A percentile compares a stretch with the other conserved stretches of the same genome.
These are phyloP conservation scores for Rachycentron canadum DNA, from an alignment of 2,797 vertebrate species.

Conservation along the genomic window DNA sequence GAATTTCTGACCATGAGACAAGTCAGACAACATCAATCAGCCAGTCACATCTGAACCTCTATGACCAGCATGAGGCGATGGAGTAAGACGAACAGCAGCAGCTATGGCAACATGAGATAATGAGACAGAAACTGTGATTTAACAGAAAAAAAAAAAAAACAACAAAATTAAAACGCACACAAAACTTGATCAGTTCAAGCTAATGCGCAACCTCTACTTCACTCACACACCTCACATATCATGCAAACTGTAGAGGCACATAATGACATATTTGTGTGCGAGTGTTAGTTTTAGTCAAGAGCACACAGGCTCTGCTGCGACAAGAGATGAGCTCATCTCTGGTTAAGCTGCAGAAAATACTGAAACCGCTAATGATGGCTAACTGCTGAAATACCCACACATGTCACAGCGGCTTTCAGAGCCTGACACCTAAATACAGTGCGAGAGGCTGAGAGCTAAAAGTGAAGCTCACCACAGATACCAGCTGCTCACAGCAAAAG, in stretches of 20 bases:
- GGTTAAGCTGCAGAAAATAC: slow-evolving; percentile 46
- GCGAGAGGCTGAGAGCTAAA: slow-evolving; percentile 35
- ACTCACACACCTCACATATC: neutral
- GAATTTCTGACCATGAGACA: too few species aligned
- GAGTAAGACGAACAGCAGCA: too few species aligned
- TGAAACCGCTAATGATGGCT: slow-evolving; percentile 34
- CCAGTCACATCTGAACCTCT: too few species aligned
- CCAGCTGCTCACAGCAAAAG: slow-evolving; percentile 29
- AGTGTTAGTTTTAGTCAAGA: neutral
- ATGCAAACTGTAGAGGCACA: neutral
- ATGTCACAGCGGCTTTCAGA: slow-evolving; percentile 31
- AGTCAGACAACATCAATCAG: too few species aligned
- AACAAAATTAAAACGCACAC: too few species aligned
- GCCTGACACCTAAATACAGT: slow-evolving; percentile 39
- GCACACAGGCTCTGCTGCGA: neutral
- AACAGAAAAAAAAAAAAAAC: too few species aligned
- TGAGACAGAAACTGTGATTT: too few species aligned
- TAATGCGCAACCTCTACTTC: neutral
- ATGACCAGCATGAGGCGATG: too few species aligned
- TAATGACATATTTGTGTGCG: neutral
- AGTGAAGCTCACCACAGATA: slow-evolving; percentile 39
- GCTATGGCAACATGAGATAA: too few species aligned
- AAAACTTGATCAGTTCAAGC: neutral
- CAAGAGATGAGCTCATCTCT: slow-evolving; percentile 59
- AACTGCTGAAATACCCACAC: slow-evolving; percentile 31